phyloP scores from a whole-genome alignment of 2,888 invertebrate genomes.

The Hirtodrosophila trivittata region DNA sequence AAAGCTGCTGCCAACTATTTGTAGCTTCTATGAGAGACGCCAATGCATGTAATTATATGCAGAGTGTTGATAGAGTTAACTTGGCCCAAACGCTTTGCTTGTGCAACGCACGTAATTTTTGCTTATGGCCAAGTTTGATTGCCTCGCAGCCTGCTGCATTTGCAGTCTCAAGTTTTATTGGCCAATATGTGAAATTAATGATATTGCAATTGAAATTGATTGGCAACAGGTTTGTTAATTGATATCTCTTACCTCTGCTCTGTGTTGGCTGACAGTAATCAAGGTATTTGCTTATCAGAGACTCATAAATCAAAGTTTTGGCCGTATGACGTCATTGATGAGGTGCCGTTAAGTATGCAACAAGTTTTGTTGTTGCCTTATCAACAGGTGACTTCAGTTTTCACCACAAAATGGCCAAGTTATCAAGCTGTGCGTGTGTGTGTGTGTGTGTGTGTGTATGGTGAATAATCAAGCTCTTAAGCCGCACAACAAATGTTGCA shows the following conservation, averaged over 20 bases:
- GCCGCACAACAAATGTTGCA: slow-evolving; percentile 41
- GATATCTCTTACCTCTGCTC: slow-evolving; percentile 19
- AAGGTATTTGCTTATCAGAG: slow-evolving; percentile 20
- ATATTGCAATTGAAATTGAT: slow-evolving; percentile 51
- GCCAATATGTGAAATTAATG: slow-evolving; percentile 59
- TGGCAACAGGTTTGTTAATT: slow-evolving; percentile 38
- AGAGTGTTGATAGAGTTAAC: neutral
- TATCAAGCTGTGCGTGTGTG: slow-evolving; percentile 15
- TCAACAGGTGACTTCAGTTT: slow-evolving; percentile 68
- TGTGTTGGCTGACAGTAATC: neutral
- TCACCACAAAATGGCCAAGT: slow-evolving; percentile 49
- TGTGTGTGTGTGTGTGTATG: slow-evolving; percentile 45
- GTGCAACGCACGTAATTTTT: slow-evolving; percentile 59
- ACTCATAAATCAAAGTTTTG: slow-evolving; percentile 45
- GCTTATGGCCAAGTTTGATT: slow-evolving; percentile 50
- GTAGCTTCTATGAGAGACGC: neutral
- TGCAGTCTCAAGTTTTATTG: slow-evolving; percentile 55
- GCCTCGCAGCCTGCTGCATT: slow-evolving; percentile 14
- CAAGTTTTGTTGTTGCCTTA: slow-evolving; percentile 51
- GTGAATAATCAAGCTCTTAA: slow-evolving; percentile 61
- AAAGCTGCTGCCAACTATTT: slow-evolving; percentile 1
- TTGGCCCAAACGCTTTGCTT: slow-evolving; percentile 30
- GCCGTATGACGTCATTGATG: slow-evolving; percentile 44
- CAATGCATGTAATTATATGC: slow-evolving; percentile 53
- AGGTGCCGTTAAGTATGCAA: slow-evolving; percentile 59